These are phyloP conservation scores for Idaea straminata DNA, from an alignment of 2,888 invertebrate genomes.

Conservation along the genomic window DNA sequence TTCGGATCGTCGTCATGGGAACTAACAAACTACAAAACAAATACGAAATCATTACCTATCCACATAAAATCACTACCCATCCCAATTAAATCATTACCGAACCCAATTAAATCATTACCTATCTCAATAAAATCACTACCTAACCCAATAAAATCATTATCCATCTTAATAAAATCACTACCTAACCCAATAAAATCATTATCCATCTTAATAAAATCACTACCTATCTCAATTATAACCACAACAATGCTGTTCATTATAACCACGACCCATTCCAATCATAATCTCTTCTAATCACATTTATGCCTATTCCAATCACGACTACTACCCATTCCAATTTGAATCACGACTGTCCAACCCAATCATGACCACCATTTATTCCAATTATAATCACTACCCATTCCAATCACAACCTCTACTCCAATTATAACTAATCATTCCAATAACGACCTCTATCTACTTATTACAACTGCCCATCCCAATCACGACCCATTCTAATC, in stretches of 20 bases:
- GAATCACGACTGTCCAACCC: neutral
- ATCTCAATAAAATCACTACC: neutral
- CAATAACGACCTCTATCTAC: neutral
- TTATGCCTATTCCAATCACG: neutral
- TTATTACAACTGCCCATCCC: neutral
- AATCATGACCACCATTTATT: neutral
- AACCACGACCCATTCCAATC: neutral
- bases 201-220: neutral
- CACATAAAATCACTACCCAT: neutral
- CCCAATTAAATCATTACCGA: neutral
- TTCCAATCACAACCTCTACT: neutral
- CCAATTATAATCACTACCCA: too few relatives aligned
- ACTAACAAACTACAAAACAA: neutral
- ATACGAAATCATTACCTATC: slow-evolving; percentile 6
- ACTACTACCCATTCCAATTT: neutral
- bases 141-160: neutral
- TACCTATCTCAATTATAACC: too few relatives aligned
- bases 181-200: neutral
- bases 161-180: too few relatives aligned
- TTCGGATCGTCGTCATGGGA: neutral
- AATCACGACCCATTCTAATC: neutral
- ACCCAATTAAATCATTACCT: neutral
- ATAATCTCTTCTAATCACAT: too few relatives aligned
- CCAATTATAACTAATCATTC: neutral
- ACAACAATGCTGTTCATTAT: too few relatives aligned